phyloP scores from a whole-genome alignment of 1,140 invertebrate genomes.

The Drosophila yakuba region DNA sequence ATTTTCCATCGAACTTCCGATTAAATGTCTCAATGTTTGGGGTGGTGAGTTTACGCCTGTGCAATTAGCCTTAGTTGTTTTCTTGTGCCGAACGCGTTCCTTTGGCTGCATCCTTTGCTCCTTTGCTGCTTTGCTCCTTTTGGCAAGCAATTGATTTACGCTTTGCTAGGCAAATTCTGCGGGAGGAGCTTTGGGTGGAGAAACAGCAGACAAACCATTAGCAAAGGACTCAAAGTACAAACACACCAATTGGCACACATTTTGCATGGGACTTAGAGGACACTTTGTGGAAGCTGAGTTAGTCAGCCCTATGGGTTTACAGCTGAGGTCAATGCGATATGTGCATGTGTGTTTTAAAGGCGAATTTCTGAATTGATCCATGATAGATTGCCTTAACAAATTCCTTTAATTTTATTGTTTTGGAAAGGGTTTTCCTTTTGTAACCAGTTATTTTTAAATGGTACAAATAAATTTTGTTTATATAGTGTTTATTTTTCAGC shows the following conservation, averaged over 20 bases:
- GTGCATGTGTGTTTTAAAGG: background rate
- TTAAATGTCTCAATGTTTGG: background rate
- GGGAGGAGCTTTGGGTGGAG: background rate
- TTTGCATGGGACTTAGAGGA: slow-evolving; percentile 52
- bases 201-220: slow-evolving; percentile 22
- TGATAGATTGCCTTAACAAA: background rate
- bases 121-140: slow-evolving; percentile 13
- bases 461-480: background rate
- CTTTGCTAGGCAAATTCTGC: slow-evolving; percentile 47
- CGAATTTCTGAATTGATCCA: background rate
- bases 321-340: background rate
- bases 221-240: slow-evolving; percentile 28
- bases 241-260: slow-evolving; percentile 55
- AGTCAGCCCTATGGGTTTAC: background rate
- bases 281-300: slow-evolving; percentile 31
- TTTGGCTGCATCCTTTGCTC: slow-evolving; percentile 30
- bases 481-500: background rate
- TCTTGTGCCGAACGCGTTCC: background rate
- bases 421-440: no score
- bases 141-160: slow-evolving; percentile 64
- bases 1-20: background rate
- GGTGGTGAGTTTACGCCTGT: slow-evolving; percentile 4
- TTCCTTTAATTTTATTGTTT: background rate
- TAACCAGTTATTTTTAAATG: no score
- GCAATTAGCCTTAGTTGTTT: slow-evolving; percentile 38